phyloP scores from a whole-genome alignment of 2,888 invertebrate species.

The Rhagophthalmus giganteus region DNA sequence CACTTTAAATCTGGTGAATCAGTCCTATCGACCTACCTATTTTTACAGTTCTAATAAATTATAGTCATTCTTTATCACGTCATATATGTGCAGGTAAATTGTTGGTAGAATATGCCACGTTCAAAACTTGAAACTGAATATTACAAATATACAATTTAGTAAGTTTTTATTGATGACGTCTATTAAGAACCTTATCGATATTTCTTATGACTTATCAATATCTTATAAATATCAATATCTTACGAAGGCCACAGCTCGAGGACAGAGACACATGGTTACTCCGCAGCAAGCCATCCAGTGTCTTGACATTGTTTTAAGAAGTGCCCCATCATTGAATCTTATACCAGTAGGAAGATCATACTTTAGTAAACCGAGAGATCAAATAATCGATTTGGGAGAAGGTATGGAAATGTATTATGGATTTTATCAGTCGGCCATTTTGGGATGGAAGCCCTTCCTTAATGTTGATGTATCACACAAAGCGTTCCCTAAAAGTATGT shows the following conservation, averaged over 20 bases:
- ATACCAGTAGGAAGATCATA: constrained; percentile 76
- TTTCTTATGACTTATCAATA: not conserved
- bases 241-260: constrained; percentile 12
- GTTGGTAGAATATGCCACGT: too few relatives aligned
- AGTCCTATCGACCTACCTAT: too few relatives aligned
- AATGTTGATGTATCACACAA: constrained; percentile 91
- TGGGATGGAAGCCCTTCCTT: constrained; percentile 84
- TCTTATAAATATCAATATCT: too few relatives aligned
- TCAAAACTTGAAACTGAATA: too few relatives aligned
- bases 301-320: constrained; percentile 81
- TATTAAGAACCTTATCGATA: not conserved
- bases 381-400: constrained; percentile 66
- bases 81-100: too few relatives aligned
- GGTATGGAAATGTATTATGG: constrained; percentile 93
- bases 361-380: constrained; percentile 60
- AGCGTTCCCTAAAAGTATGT: constrained; percentile 67
- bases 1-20: too few relatives aligned
- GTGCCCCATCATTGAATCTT: constrained; percentile 59
- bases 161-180: constrained; percentile 23
- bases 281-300: constrained; percentile 73
- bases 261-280: constrained; percentile 37
- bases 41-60: too few relatives aligned
- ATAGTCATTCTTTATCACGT: too few relatives aligned
- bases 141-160: too few relatives aligned
- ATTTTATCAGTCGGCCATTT: constrained; percentile 87